Percentiles rank a stretch among this genome's conserved stretches.
Conservation (phyloP, 2,888 invertebrate genomes). For the Uropetala carovei region DNA sequence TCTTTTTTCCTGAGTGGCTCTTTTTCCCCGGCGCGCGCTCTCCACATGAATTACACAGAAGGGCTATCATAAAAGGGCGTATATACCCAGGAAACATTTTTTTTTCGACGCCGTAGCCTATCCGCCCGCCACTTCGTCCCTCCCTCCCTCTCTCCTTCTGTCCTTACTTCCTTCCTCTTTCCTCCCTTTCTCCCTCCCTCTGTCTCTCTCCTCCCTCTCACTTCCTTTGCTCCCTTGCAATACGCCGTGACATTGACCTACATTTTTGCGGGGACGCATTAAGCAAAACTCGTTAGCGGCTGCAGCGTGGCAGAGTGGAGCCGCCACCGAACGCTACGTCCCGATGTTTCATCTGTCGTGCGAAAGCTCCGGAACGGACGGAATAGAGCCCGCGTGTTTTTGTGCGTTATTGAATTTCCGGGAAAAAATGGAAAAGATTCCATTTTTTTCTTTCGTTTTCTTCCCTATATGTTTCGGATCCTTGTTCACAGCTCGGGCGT, state of each 20-base stretch:
- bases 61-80: constrained; percentile 53
- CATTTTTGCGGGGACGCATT: constrained; percentile 32
- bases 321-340: neutral
- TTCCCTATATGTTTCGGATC: no score
- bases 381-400: neutral
- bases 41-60: constrained; percentile 35
- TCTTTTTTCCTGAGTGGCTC: neutral
- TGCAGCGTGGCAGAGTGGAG: neutral
- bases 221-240: constrained; percentile 16
- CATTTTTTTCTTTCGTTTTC: no score
- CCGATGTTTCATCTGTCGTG: neutral
- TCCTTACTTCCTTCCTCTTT: no score
- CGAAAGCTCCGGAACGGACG: neutral
- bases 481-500: no score
- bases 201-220: neutral
- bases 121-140: no score
- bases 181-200: no score
- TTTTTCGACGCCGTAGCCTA: no score
- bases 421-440: no score
- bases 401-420: no score
- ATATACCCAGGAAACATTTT: neutral
- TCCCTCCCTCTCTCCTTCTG: no score
- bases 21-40: neutral
- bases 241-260: constrained; percentile 54
- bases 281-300: constrained; percentile 57